Evolutionary conservation across 2,888 invertebrate genomes (phyloP), one percentile per base, ranked within the genome.

Genomic region (Agrotis ipsilon): DNA sequence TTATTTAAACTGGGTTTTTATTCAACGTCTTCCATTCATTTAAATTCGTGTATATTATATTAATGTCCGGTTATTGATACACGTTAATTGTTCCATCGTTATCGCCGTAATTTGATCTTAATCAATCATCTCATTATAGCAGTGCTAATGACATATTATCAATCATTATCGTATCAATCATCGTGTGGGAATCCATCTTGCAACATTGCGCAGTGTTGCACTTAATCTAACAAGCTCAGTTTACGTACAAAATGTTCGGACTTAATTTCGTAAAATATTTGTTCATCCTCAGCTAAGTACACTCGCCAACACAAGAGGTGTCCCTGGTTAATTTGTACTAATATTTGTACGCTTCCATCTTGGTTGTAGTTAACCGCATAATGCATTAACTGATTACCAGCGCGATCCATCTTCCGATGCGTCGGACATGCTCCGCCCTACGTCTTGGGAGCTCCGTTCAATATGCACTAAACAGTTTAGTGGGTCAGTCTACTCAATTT

Each of bases 341-440:
- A 93, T 94, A 92, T 94, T 94, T 93, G 91, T 84, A 78, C 73
- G 83, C 83, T 86, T 86, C 87, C 86, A 87, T 89, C 90, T 87
- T 87, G 87, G 89, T 89, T 90, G 90, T 92, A 92, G 89, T 91
- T 92, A 91, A 91, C 92, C 91, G 92, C 92, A 94, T 94, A 94
- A 94, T 93, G 92, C 94, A 95, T 95, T 95, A 94, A 92, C 95
- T 94, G 94, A 95, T 94, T 95, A 94, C 92, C 84, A 86, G 87
- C 83, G 85, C 93, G 87, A 95, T 95, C 94, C 92, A 92, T 95
- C 94, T 94, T 95, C 89, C 85, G 86, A 91, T 92, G 92, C 90
- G 92, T 91, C 90, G 87, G 87, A 88, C 90, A 86, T 82, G 90
- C 91, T 90, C 89, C 91, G 86, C 92, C 92, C 89, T 88, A 84